phyloP scores from a whole-genome alignment of 2,797 vertebrate genomes.

The Smutsia temminckii region DNA sequence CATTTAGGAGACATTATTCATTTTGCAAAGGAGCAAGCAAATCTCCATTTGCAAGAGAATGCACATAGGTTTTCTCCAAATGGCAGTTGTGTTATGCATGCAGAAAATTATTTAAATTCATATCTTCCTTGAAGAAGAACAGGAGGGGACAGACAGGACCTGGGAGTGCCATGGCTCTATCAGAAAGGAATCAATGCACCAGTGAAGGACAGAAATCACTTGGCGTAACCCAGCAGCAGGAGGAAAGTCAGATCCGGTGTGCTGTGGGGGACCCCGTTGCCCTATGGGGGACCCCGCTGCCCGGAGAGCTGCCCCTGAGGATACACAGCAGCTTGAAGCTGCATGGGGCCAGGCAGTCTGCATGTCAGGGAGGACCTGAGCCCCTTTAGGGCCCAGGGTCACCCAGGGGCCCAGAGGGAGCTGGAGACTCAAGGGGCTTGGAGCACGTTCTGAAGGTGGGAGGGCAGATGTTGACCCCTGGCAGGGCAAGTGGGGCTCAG shows the following conservation, averaged over 20 bases:
- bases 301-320: rapidly evolving
- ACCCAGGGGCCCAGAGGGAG: rapidly evolving
- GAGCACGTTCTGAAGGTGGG: rapidly evolving
- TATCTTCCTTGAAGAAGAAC: background rate
- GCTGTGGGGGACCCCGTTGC: background rate
- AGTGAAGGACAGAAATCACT: background rate
- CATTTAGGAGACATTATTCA: background rate
- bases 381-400: rapidly evolving
- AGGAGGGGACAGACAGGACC: rapidly evolving
- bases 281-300: background rate
- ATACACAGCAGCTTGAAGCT: rapidly evolving
- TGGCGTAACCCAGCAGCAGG: rapidly evolving
- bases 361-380: rapidly evolving
- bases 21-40: background rate
- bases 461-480: rapidly evolving
- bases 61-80: background rate
- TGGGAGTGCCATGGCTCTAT: background rate
- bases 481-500: rapidly evolving
- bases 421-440: background rate
- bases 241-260: background rate
- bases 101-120: background rate
- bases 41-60: background rate
- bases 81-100: background rate
- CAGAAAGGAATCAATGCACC: background rate
- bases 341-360: rapidly evolving